Evolutionary conservation across 2,888 invertebrate species (phyloP).

Genomic region (Microctonus aethiopoides): DNA sequence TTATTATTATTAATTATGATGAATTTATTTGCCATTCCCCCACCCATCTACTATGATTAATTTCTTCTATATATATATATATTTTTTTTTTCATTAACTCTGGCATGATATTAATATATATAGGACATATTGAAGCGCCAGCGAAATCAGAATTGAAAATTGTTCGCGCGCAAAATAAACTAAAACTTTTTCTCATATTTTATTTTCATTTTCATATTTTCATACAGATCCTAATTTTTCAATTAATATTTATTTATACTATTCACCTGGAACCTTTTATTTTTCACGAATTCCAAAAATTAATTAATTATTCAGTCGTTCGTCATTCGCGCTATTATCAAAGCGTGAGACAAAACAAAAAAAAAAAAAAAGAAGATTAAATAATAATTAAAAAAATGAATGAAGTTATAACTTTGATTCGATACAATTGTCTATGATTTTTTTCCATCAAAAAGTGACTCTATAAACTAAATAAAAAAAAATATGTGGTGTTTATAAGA

Average conservation of each 20-base stretch:
- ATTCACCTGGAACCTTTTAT: background rate
- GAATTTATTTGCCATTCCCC: conserved; percentile 3
- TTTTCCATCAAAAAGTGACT: background rate
- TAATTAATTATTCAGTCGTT: background rate
- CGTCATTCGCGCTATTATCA: background rate
- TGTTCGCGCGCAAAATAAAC: conserved; percentile 16
- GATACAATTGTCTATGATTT: background rate
- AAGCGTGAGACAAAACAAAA: background rate
- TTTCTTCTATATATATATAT: conserved; percentile 10
- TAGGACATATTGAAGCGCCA: conserved; percentile 42
- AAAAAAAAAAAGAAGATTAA: too few relatives aligned
- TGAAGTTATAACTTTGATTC: background rate
- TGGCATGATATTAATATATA: background rate
- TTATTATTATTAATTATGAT: conserved; percentile 13
- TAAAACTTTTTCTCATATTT: conserved; percentile 8
- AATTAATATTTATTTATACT: background rate
- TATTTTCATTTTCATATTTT: conserved; percentile 19
- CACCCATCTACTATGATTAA: conserved; percentile 24
- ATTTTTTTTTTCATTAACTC: background rate
- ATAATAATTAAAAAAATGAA: background rate
- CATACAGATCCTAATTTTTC: background rate
- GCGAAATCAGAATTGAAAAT: conserved; percentile 43
- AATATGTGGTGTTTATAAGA: background rate
- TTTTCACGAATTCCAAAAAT: background rate
- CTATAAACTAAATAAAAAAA: background rate